Base-by-base conservation (phyloP, 2,113 vertebrate genomes). In the Malurus alboscapulatus region DNA sequence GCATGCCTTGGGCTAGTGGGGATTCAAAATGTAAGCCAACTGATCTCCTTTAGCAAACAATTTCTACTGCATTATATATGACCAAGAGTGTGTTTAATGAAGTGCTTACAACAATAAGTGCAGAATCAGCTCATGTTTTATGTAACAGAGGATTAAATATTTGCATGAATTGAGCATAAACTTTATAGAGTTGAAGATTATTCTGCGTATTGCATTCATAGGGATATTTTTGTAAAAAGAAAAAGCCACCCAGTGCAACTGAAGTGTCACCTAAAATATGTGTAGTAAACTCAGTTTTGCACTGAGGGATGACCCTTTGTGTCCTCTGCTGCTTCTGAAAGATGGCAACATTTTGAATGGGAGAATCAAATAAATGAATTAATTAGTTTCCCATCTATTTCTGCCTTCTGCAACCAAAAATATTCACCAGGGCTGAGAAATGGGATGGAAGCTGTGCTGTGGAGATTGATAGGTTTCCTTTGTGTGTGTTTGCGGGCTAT, bases 371-470 rank as follows among this genome's bases (percentile, higher is more conserved):
- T 71, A 34, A 72, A 82, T 76, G 45, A 55, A 27, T 71, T 81
- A 90, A 94, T 93, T 85, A 73, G 61, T 90, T 93, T 67, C 26
- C 24, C 7, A 14, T 83, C 44, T 92, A 85, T 88, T 94, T 95
- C 63, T 72, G 59, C 36, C 65, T 44, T 92, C 45, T 71, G 19
- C 47, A 90, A 69, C 66, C 30, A 84, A 94, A 94, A 91, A 77
- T 96, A 94, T 32, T 82, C 42, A 67, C 4, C 2, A 71, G 4
- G 7, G 47, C n/a, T 69, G 66, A 76, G 68, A 72, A 71, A 53
- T 4, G 2, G 92, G 47, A 86, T 53, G 34, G 47, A 85, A 86
- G 45, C 73, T 77, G 47, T 47, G 44, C 34, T 85, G 47, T 77
- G 36, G 19, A 86, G 55, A 84, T 32, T 61, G 74, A 85, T 54